phyloP scores from a whole-genome alignment of 2,888 invertebrate genomes.

The Euspilapteryx auroguttella region DNA sequence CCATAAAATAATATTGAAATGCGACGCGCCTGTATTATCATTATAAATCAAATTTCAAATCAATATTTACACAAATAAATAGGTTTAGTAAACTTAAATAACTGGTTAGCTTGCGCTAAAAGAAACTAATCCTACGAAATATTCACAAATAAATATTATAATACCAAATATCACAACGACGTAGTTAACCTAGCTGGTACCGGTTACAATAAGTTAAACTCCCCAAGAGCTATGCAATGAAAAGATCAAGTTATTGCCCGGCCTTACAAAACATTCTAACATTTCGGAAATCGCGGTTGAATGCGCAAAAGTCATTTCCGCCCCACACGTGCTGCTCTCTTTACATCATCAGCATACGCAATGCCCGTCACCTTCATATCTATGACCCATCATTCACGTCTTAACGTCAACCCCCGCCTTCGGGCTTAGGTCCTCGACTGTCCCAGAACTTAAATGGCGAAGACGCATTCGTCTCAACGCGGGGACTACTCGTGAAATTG shows the following conservation, averaged over 20 bases:
- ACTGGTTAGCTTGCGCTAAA: not conserved
- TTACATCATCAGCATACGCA: slow-evolving; percentile 7
- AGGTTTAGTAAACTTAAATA: slow-evolving; percentile 8
- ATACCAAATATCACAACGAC: no score
- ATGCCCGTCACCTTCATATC: slow-evolving; percentile 16
- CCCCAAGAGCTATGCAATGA: slow-evolving; percentile 27
- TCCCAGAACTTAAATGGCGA: slow-evolving; percentile 47
- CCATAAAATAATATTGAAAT: slow-evolving; percentile 21
- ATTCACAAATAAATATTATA: no score
- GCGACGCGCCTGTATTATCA: slow-evolving; percentile 41
- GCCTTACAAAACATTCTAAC: slow-evolving; percentile 17
- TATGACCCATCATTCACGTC: slow-evolving; percentile 13
- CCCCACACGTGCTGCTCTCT: not conserved
- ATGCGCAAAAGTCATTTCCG: no score
- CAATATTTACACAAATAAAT: slow-evolving; percentile 30
- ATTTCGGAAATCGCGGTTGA: no score
- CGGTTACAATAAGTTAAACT: slow-evolving; percentile 48
- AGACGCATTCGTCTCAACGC: slow-evolving; percentile 29
- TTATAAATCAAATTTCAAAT: slow-evolving; percentile 19
- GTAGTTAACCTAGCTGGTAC: slow-evolving; percentile 1
- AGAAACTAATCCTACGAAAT: slow-evolving; percentile 3
- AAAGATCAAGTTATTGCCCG: slow-evolving; percentile 49
- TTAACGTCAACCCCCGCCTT: slow-evolving; percentile 41
- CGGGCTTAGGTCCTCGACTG: slow-evolving; percentile 21
- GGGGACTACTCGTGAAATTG: slow-evolving; percentile 46